Base-by-base conservation (phyloP, 1,140 invertebrate species). In the Euwallacea fornicatus region DNA sequence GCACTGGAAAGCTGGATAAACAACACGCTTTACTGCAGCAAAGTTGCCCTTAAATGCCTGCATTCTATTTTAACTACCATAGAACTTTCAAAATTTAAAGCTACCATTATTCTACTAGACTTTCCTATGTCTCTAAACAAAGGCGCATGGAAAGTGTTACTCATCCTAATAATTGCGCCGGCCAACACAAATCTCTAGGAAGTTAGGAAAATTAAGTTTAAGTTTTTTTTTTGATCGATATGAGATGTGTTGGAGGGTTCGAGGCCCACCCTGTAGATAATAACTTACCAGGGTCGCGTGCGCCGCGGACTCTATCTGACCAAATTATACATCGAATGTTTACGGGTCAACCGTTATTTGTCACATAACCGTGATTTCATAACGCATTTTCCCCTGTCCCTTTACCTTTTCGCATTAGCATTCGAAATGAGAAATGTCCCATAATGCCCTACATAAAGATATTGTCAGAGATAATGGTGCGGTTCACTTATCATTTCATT, bases 271-370 rank as follows among this genome's bases (percentile, higher is more conserved):
- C 41, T 61, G 58, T 72, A 58, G 58, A 66, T 66, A 50, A 61
- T 44, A 72, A 47, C 13, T 56, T 56, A 54, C 42, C n/a, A 11
- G 42, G 61, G 65, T 73, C 66, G 66, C 74, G 69, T 76, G 68
- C 63, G n/a, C 6, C 62, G 68, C 73, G 74, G 68, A 58, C 71
- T 76, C 72, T 76, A 78, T 74, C 75, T 75, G 70, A 78, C 66
- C 77, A 78, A 78, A 78, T 78, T 78, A 78, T 77, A 78, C 76
- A 77, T 75, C 69, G 56, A 76, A 72, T 78, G 76, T 78, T 78
- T 77, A 77, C 74, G 77, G 77, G 77, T 78, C 77, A 78, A 77
- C 77, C 73, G 77, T 77, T 78, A 76, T 78, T 78, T 78, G 76
- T 78, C 76, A 78, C 73, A 78, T 77, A 76, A 74, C 76, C 77